Base-by-base conservation (phyloP, 2,113 vertebrate genomes). In the Nannospalax galili region DNA sequence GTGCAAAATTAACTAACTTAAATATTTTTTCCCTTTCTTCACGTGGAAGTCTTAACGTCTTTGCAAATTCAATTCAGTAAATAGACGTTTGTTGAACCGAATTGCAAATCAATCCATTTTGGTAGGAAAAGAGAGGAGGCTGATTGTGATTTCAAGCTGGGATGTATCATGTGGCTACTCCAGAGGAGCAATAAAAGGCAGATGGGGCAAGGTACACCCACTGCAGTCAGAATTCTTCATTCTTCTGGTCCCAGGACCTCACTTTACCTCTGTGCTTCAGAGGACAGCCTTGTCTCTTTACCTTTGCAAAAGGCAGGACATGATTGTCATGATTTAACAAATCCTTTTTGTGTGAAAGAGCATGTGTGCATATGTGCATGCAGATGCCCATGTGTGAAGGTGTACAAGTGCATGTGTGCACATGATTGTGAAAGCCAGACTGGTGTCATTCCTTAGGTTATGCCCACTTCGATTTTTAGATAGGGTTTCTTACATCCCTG, bases 11-110 rank as follows among this genome's bases (percentile, higher is more conserved):
- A 88, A 92, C 90, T 90, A 82, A 90, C 89, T 85, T 92, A 78
- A 93, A 81, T 62, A 9, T 52, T 75, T 45, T 75, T 56, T 58
- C 78, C 65, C 77, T 95, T 91, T 90, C 87, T 88, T 79, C 70
- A 69, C 72, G 64, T 40, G 4, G 24, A 92, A 93, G 60, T 26
- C 82, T 85, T 93, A 92, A 45, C 7, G 8, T 74, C 67, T 62
- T 96, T 94, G 62, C 75, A 95, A 93, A 94, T 86, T 82, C 87
- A 80, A 37, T 91, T 93, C 75, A 79, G 78, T 60, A 88, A 93
- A 91, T 56, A 92, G 82, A 92, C 40, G 69, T 86, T 93, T 94
- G 48, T 80, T 85, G 37, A 96, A 64, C 45, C 56, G 77, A 93
- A 93, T 88, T 88, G 42, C 40, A 64, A 85, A 78, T 82, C 70